Percentiles rank a stretch among this genome's conserved stretches.
These are phyloP conservation scores for Pollicipes pollicipes DNA, from an alignment of 1,140 invertebrate species.

Conservation along the genomic window DNA sequence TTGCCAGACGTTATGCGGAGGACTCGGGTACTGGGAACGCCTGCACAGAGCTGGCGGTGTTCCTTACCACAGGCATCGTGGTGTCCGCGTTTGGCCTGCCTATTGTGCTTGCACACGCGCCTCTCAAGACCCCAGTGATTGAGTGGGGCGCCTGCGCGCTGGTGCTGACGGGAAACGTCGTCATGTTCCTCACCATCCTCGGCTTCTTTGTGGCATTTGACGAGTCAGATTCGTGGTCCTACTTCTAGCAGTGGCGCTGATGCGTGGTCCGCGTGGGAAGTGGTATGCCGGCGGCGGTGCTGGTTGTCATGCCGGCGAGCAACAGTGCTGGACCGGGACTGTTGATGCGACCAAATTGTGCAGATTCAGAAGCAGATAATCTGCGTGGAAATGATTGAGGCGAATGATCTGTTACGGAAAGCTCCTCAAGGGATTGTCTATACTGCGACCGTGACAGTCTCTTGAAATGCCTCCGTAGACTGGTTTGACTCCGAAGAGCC, in stretches of 20 bases:
- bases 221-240: slow-evolving; percentile 26
- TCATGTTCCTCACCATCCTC: slow-evolving; percentile 78
- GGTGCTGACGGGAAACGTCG: slow-evolving; percentile 69
- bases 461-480: no score
- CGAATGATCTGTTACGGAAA: no score
- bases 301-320: not conserved
- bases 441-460: no score
- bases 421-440: no score
- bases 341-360: not conserved
- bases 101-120: slow-evolving; percentile 68
- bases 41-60: slow-evolving; percentile 68
- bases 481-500: no score
- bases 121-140: slow-evolving; percentile 37
- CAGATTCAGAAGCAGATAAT: not conserved
- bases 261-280: no score
- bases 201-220: slow-evolving; percentile 74
- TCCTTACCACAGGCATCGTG: slow-evolving; percentile 61
- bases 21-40: slow-evolving; percentile 31
- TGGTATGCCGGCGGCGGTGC: no score
- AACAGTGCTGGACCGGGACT: not conserved
- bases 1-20: slow-evolving; percentile 52
- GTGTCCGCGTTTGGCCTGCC: slow-evolving; percentile 90
- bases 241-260: no score
- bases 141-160: slow-evolving; percentile 65
- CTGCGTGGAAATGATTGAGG: not conserved